Percentiles rank a stretch among this genome's conserved stretches.
Conservation (phyloP, 2,113 vertebrate species). For the Microcebus jonahi region DNA sequence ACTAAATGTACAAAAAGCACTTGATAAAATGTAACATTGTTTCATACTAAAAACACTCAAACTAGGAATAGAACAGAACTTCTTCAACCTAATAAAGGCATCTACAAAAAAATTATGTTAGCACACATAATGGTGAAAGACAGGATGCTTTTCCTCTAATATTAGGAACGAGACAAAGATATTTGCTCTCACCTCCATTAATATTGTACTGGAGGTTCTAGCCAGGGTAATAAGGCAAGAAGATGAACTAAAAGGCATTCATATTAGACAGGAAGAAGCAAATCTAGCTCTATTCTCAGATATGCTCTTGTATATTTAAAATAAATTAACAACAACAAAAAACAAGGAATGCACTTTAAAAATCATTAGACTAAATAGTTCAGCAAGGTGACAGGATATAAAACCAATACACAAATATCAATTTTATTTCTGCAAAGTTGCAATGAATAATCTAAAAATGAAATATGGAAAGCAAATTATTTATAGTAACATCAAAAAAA, state of each 20-base stretch:
- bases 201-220: background rate
- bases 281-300: conserved; percentile 23
- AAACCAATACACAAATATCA: background rate
- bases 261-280: background rate
- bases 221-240: background rate
- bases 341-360: background rate
- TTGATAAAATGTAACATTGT: conserved; percentile 17
- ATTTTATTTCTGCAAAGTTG: background rate
- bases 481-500: background rate
- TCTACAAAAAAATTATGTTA: background rate
- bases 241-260: background rate
- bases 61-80: background rate
- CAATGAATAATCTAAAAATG: conserved; percentile 7
- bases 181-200: background rate
- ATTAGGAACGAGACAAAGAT: background rate
- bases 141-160: background rate
- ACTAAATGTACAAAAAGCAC: background rate
- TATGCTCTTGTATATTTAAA: background rate
- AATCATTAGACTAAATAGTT: background rate
- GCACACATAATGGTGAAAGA: background rate
- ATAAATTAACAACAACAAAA: background rate
- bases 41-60: background rate
- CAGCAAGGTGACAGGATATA: background rate
- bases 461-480: conserved; percentile 21
- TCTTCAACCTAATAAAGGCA: background rate